Evolutionary conservation across 2,888 invertebrate genomes (phyloP).

Genomic region (Baccha elongata): DNA sequence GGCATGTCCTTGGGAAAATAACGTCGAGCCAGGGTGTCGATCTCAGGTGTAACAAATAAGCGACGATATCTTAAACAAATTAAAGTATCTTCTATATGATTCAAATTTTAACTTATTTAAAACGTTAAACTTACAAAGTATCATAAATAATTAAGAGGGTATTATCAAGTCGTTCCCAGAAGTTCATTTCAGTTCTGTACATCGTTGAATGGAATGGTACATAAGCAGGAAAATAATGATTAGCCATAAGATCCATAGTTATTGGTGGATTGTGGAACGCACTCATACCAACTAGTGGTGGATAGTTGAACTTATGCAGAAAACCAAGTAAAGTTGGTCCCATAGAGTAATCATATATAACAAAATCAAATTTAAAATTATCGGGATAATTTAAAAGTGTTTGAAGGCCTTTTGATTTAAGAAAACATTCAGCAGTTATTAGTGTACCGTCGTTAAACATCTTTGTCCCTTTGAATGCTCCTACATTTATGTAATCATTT

Average conservation of each 20-base stretch:
- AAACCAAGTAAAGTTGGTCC: conserved; percentile 78
- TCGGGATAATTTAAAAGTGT: conserved; percentile 76
- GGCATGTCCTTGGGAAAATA: conserved; percentile 73
- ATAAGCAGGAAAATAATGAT: conserved; percentile 76
- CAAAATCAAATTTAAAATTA: conserved; percentile 78
- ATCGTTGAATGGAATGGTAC: conserved; percentile 74
- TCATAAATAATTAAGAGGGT: conserved; percentile 74
- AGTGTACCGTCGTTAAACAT: conserved; percentile 64
- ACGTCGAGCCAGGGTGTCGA: conserved; percentile 72
- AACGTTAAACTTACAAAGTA: conserved; percentile 65
- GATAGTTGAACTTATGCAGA: conserved; percentile 77
- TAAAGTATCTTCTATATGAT: not conserved
- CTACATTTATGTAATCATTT: conserved; percentile 2
- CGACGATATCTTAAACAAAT: conserved; percentile 56
- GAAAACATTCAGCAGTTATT: conserved; percentile 23
- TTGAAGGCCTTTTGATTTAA: conserved; percentile 74
- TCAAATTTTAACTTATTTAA: not conserved
- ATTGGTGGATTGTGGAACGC: conserved; percentile 75
- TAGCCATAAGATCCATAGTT: conserved; percentile 75
- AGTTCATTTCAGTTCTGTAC: conserved; percentile 75
- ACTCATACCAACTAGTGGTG: conserved; percentile 78
- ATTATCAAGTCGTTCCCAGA: conserved; percentile 75
- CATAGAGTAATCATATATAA: conserved; percentile 78
- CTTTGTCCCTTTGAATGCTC: conserved; percentile 53
- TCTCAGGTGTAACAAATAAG: conserved; percentile 45